Evolutionary conservation across 2,797 vertebrate species (phyloP).

Genomic region (Lutjanus argentimaculatus): DNA sequence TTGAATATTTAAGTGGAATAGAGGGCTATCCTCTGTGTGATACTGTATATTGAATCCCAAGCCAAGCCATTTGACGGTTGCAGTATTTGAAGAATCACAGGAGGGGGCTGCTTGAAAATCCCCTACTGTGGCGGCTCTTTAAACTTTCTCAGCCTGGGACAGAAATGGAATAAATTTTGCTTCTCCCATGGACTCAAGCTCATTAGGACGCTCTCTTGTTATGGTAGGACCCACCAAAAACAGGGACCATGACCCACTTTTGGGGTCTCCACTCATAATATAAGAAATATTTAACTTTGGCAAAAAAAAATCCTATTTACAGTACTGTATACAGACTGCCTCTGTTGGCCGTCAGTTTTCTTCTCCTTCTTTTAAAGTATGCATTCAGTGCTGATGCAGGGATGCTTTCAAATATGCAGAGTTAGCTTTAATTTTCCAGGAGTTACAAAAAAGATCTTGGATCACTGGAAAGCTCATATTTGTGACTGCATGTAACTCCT

Average conservation of each 20-base stretch:
- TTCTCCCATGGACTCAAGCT: constrained; percentile 68
- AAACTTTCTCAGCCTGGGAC: constrained; percentile 76
- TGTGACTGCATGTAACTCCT: background rate
- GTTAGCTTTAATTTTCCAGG: too few relatives aligned
- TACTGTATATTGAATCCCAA: constrained; percentile 67
- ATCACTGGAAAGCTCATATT: background rate
- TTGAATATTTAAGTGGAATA: constrained; percentile 68
- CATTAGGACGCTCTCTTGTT: constrained; percentile 75
- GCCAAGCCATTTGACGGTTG: constrained; percentile 77
- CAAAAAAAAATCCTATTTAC: constrained; percentile 27
- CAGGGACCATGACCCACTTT: constrained; percentile 73
- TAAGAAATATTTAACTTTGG: constrained; percentile 53
- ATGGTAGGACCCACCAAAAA: constrained; percentile 66
- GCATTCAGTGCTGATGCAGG: background rate
- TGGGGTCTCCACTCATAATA: constrained; percentile 40
- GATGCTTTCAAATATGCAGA: background rate
- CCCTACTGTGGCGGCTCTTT: constrained; percentile 76
- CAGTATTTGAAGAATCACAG: constrained; percentile 79
- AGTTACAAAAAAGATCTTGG: too few relatives aligned
- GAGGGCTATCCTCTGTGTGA: constrained; percentile 69
- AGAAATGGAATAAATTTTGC: constrained; percentile 74
- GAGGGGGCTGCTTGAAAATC: constrained; percentile 77
- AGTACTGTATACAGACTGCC: background rate
- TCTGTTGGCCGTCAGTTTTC: background rate
- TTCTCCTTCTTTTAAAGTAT: background rate